Evolutionary conservation across 2,888 invertebrate species (phyloP).

Genomic region (Xestia rhomboidea): DNA sequence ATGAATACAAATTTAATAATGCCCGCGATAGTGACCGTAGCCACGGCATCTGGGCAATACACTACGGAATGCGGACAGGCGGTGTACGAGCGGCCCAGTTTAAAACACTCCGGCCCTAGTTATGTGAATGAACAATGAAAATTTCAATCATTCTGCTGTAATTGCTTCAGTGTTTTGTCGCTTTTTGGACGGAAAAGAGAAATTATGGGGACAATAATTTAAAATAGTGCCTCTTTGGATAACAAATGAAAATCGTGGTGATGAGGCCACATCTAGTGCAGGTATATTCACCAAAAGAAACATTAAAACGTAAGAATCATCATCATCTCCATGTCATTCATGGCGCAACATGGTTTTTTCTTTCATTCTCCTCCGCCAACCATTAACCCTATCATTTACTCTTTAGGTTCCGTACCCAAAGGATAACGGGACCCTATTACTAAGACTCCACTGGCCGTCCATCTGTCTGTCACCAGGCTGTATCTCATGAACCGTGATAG

Average conservation of each 20-base stretch:
- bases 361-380: too few species aligned
- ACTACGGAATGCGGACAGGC: constrained; percentile 62
- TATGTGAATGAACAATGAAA: constrained; percentile 66
- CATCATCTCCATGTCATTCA: too few species aligned
- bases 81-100: constrained; percentile 61
- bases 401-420: too few species aligned
- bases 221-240: constrained; percentile 10
- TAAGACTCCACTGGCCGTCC: too few species aligned
- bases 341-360: too few species aligned
- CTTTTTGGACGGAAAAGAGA: constrained; percentile 20
- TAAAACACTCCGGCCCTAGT: constrained; percentile 56
- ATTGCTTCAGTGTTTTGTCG: constrained; percentile 53
- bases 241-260: background rate
- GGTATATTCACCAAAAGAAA: background rate
- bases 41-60: constrained; percentile 63
- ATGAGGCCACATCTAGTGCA: background rate
- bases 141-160: constrained; percentile 65
- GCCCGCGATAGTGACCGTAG: constrained; percentile 41
- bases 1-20: constrained; percentile 56
- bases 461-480: too few species aligned
- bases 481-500: too few species aligned
- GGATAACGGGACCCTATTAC: too few species aligned
- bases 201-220: constrained; percentile 6
- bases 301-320: background rate
- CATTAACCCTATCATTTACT: too few species aligned